Evolutionary conservation across 2,113 vertebrate species (phyloP).

Genomic region (Lichenostomus cassidix): DNA sequence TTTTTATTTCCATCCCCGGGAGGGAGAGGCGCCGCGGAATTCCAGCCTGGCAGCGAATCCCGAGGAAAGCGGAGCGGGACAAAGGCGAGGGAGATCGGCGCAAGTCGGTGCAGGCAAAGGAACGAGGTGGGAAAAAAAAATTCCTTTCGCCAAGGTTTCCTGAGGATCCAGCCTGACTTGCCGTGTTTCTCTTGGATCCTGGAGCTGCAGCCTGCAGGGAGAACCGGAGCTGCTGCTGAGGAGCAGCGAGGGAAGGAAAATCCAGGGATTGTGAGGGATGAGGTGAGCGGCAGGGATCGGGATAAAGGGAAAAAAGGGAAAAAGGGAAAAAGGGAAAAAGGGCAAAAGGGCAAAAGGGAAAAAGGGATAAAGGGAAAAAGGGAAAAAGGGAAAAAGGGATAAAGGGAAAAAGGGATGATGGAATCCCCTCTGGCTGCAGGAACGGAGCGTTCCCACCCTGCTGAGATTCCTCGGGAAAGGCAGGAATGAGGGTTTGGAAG

Average conservation of each 20-base stretch:
- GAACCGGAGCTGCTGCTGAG: background rate
- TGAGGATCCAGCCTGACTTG: background rate
- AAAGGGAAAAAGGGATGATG: too few relatives aligned
- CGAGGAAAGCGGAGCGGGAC: background rate
- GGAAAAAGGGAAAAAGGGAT: too few relatives aligned
- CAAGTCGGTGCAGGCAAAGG: background rate
- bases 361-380: too few relatives aligned
- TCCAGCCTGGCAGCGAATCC: background rate
- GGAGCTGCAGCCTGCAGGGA: background rate
- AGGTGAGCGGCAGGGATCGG: background rate
- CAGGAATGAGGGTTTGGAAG: background rate
- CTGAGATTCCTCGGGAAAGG: background rate
- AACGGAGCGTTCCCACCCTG: background rate
- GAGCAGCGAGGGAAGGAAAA: background rate
- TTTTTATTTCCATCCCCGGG: background rate
- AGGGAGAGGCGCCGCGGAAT: background rate
- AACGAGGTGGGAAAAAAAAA: background rate
- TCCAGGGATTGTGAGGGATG: background rate
- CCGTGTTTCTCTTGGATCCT: slow-evolving; percentile 59
- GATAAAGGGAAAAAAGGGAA: too few relatives aligned
- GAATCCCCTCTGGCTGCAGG: background rate
- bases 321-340: too few relatives aligned
- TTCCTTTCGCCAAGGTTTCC: background rate
- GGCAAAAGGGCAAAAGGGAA: too few relatives aligned
- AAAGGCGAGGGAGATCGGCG: background rate